Percentiles rank a stretch among this genome's conserved stretches.
Evolutionary conservation across 2,888 invertebrate genomes (phyloP).

Genomic region (Nephrotoma appendiculata): DNA sequence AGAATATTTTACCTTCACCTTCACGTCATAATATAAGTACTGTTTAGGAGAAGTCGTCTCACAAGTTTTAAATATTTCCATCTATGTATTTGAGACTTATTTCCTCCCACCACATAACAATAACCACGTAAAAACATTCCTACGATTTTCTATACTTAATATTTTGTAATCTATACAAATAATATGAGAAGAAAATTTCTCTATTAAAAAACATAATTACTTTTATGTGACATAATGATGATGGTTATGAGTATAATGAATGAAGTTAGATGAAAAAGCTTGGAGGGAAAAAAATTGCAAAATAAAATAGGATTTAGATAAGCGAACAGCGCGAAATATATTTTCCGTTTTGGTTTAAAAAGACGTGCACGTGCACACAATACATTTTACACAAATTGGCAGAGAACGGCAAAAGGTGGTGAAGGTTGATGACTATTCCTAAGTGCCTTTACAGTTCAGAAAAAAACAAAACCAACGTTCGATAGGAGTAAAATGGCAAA

Average conservation of each 20-base stretch:
- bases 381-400: too few species aligned
- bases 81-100: neutral
- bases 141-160: neutral
- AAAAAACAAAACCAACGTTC: too few species aligned
- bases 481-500: too few species aligned
- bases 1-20: neutral
- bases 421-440: too few species aligned
- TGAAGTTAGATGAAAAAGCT: neutral
- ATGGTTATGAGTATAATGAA: neutral
- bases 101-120: neutral
- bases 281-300: neutral
- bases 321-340: neutral
- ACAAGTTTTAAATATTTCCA: neutral
- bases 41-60: neutral
- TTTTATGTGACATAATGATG: neutral
- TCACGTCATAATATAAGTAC: neutral
- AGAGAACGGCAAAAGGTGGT: too few species aligned
- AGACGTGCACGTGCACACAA: neutral
- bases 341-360: neutral
- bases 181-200: neutral
- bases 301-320: neutral
- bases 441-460: too few species aligned
- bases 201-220: neutral
- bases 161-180: neutral
- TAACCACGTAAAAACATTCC: neutral